Evolutionary conservation across 2,888 invertebrate species (phyloP), one percentile per base, ranked within the genome.

Genomic region (Drosophila mercatorum): DNA sequence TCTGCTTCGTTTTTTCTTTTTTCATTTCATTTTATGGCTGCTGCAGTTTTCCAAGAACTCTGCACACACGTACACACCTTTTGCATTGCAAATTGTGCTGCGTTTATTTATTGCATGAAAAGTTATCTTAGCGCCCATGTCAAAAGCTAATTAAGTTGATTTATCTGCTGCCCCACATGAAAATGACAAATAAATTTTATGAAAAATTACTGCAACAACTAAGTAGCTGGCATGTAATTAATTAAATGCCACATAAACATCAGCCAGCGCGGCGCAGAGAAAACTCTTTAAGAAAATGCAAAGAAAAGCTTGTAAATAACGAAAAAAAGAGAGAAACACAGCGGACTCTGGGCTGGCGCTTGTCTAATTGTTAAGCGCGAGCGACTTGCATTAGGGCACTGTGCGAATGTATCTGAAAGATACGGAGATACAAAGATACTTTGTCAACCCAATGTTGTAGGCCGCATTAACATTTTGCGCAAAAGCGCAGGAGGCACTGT

Each of bases 311-410:
- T 3, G 44, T 22, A 58, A 52, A 47, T 47, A 46, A 47, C 52
- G 49, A 44, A 66, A 17, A 17, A 63, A 53, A 26, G 34, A 52
- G 17, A 22, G 22, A 22, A 22, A 14, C 4, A 6, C 12, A 46
- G 52, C 58, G 47, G n/a, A 47, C 14, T 41, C 60, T 5, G 10
- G 44, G 10, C 60, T 47, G 31, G 47, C 47, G 67, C 59, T 31
- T 68, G 76, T 78, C 83, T 88, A 88, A 88, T 85, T 85, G 83
- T 86, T 73, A 85, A 83, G 88, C 88, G 83, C 74, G 74, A 88
- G 81, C 80, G 56, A n/a, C 52, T 38, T 76, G 59, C 83, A 83
- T 83, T 83, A 84, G 71, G 73, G 71, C 72, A 60, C 64, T 60
- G 68, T 70, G 70, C 41, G 72, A 67, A 69, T 70, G 78, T 71